Percentiles rank a stretch among this genome's conserved stretches.
Evolutionary conservation across 2,113 vertebrate genomes (phyloP).

Genomic region (Ptyas mucosa): DNA sequence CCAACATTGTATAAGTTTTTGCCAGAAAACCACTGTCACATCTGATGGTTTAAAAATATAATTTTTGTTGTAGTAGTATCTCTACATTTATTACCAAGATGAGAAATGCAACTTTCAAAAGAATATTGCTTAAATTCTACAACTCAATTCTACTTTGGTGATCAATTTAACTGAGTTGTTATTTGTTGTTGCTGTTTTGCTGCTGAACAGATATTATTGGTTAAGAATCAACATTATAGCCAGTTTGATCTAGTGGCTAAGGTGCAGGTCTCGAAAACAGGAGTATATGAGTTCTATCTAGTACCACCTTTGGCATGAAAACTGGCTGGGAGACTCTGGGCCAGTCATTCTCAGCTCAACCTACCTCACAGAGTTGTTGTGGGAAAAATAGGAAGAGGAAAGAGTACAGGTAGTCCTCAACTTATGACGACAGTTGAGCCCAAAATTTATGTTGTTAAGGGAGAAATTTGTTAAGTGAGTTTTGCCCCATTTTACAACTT

Average conservation of each 20-base stretch:
- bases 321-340: background rate
- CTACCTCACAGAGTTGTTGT: no score
- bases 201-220: background rate
- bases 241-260: background rate
- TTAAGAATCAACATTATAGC: background rate
- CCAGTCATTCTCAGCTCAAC: background rate
- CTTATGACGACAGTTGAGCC: background rate
- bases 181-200: background rate
- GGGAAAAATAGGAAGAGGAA: no score
- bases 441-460: background rate
- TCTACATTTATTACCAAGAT: background rate
- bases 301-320: background rate
- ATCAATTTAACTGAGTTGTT: background rate
- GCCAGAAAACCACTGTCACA: background rate
- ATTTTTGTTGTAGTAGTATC: background rate
- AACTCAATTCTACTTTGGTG: background rate
- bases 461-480: background rate
- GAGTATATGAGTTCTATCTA: no score
- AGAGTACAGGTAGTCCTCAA: no score
- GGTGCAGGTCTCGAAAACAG: no score
- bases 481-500: background rate
- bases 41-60: background rate
- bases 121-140: background rate
- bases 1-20: background rate
- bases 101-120: background rate